Evolutionary conservation across 2,113 vertebrate genomes (phyloP), one percentile per base, ranked within the genome.

Genomic region (Todiramphus saurophagus): DNA sequence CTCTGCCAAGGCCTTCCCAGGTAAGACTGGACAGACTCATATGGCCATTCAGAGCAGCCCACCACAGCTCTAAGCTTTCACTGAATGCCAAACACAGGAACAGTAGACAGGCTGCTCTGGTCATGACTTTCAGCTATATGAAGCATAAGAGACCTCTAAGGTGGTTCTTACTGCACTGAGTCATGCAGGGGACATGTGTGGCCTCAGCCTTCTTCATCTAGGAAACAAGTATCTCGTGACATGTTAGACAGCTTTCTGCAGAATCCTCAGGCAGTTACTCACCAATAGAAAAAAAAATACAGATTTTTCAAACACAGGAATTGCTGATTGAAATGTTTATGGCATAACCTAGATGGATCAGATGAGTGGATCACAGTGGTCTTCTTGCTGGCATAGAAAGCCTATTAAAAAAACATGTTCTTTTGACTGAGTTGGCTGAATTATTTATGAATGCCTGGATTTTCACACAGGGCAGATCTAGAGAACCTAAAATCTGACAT

Each of bases 121-220:
- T n/a, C 76, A 39, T 23, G 19, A 20, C n/a, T 25, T 62, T 85
- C 58, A 70, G 51, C 53, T 73, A 7, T 2, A 0, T 16, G 66
- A 67, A 92, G 31, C 48, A 55, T 41, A 43, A 63, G 63, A 66
- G 27, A 15, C 3, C 23, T 64, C 46, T 48, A 39, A 39, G 7
- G 16, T 58, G 44, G 16, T n/a, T 80, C 41, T 77, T 51, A 19
- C 25, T 46, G 58, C 19, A 25, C 24, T 8, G 6, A 77, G 35
- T 62, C n/a, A 46, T 0, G 8, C 21, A 63, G 13, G 5, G 13
- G 11, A 46, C 53, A 25, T 1, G 0, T 27, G 50, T 1, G 4
- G 48, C 21, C 44, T 28, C 56, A 68, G 56, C 8, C 23, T 43
- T 70, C 81, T 43, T 60, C 80, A 75, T 24, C 33, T 5, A 13